phyloP scores from a whole-genome alignment of 2,113 vertebrate species.

The Phaethon lepturus region DNA sequence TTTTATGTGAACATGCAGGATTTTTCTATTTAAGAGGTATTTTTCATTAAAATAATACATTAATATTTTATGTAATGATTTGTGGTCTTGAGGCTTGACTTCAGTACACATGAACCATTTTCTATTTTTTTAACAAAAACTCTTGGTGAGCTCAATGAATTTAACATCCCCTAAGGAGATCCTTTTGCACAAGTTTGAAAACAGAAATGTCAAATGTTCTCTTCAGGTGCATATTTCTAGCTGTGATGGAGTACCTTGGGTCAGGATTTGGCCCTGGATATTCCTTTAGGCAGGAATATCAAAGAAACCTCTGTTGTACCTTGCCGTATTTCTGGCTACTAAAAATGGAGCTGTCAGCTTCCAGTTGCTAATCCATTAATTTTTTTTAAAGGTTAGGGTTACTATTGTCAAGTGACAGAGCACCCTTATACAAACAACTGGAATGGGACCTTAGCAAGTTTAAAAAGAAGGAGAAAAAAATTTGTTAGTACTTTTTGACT shows the following conservation, averaged over 20 bases:
- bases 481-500: background rate
- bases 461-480: background rate
- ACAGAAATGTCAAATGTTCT: conserved; percentile 20
- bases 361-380: conserved; percentile 47
- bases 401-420: conserved; percentile 40
- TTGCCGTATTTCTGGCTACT: background rate
- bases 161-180: background rate
- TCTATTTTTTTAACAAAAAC: background rate
- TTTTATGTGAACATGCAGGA: background rate
- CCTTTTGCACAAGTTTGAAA: background rate
- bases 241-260: background rate
- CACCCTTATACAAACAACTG: background rate
- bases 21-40: background rate
- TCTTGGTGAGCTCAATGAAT: background rate
- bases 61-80: conserved; percentile 41
- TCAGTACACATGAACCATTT: background rate
- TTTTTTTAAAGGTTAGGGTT: conserved; percentile 38
- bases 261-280: conserved; percentile 20
- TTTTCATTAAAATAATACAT: conserved; percentile 56
- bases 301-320: conserved; percentile 3
- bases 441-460: background rate
- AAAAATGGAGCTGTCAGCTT: conserved; percentile 58
- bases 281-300: conserved; percentile 28
- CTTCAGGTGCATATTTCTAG: background rate
- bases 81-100: background rate